Conservation (phyloP, 1,140 invertebrate genomes). For the Drosophila auraria region DNA sequence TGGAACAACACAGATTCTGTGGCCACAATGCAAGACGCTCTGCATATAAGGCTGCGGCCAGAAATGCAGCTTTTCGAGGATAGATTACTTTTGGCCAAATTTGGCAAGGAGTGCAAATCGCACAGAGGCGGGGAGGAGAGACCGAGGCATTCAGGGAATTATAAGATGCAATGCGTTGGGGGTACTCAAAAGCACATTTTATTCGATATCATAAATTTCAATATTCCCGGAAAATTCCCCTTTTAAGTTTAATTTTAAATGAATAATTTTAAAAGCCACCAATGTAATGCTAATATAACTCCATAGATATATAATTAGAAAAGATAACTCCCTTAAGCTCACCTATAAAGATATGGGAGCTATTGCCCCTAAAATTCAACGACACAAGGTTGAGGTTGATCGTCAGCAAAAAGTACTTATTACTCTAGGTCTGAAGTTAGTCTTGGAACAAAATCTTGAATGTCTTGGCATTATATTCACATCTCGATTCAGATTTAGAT, state of each 20-base stretch:
- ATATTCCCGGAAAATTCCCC: neutral
- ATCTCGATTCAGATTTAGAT: too few species aligned
- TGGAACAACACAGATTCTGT: constrained; percentile 34
- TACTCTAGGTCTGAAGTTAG: too few species aligned
- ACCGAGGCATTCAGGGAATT: neutral
- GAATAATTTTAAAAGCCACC: too few species aligned
- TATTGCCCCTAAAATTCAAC: neutral
- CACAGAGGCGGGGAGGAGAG: neutral
- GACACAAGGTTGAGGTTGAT: neutral
- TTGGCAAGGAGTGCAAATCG: constrained; percentile 15
- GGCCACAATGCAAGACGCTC: constrained; percentile 31
- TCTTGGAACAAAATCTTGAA: too few species aligned
- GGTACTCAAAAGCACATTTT: neutral
- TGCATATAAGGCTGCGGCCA: constrained; percentile 44
- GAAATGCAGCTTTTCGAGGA: constrained; percentile 44
- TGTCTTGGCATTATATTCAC: too few species aligned
- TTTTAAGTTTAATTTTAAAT: neutral
- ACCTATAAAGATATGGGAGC: neutral
- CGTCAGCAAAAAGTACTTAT: neutral
- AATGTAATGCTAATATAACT: too few species aligned
- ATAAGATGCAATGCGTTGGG: neutral
- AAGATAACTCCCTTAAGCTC: too few species aligned
- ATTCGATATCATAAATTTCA: neutral
- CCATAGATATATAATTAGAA: too few species aligned
- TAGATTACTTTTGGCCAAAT: constrained; percentile 55